phyloP scores from a whole-genome alignment of 2,113 vertebrate genomes.

The Felis chaus region DNA sequence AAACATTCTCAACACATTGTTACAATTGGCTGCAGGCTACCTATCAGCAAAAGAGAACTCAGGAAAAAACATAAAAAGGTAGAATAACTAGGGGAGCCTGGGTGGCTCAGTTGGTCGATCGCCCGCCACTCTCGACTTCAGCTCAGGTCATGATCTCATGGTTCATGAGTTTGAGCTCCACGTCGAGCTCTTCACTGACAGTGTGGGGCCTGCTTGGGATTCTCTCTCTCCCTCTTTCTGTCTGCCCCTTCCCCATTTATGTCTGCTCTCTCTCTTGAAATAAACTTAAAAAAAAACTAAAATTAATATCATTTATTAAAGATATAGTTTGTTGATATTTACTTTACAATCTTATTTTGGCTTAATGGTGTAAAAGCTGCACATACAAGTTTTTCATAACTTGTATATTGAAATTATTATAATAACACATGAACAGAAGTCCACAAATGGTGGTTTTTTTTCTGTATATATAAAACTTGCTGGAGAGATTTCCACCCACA shows the following conservation, averaged over 20 bases:
- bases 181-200: too few relatives aligned
- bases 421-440: neutral
- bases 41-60: neutral
- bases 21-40: neutral
- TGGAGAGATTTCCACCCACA: neutral
- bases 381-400: neutral
- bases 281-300: neutral
- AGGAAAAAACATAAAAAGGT: constrained; percentile 20
- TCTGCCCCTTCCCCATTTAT: too few relatives aligned
- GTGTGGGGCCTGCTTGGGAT: too few relatives aligned
- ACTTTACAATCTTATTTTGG: constrained; percentile 38
- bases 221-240: too few relatives aligned
- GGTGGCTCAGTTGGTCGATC: too few relatives aligned
- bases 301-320: constrained; percentile 1
- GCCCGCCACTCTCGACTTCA: too few relatives aligned
- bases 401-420: constrained; percentile 3
- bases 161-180: too few relatives aligned
- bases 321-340: neutral
- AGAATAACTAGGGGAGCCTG: neutral
- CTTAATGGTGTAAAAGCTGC: constrained; percentile 42
- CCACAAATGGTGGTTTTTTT: neutral
- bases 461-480: neutral
- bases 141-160: too few relatives aligned
- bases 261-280: too few relatives aligned
- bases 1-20: neutral